These are phyloP conservation scores for Todus mexicanus DNA, from an alignment of 2,797 vertebrate species.

Conservation along the genomic window DNA sequence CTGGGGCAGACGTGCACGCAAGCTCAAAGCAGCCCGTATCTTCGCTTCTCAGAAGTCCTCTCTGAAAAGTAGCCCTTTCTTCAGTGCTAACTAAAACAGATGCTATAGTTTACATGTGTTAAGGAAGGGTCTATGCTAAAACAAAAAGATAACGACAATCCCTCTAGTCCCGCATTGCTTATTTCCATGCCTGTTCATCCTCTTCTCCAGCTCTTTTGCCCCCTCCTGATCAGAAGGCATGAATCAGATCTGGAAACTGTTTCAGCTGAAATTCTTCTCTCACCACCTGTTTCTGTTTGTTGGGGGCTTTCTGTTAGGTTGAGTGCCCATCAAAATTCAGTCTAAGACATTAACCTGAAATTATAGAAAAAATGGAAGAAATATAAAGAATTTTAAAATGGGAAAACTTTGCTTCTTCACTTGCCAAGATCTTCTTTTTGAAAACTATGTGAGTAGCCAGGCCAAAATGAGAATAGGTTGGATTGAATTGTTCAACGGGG, in stretches of 20 bases:
- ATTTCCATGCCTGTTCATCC: neutral
- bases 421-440: neutral
- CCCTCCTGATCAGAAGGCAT: neutral
- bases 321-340: neutral
- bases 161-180: neutral
- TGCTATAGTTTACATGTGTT: neutral
- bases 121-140: neutral
- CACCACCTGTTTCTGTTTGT: neutral
- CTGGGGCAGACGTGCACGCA: neutral
- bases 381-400: neutral
- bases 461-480: neutral
- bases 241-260: neutral
- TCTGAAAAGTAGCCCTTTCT: neutral
- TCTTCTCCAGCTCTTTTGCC: neutral
- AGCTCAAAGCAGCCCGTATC: neutral
- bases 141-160: neutral
- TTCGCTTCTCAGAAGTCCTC: neutral
- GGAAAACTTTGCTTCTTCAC: neutral
- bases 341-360: neutral
- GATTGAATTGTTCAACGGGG: neutral
- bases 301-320: neutral
- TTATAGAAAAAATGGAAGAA: neutral
- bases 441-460: neutral
- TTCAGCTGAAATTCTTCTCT: neutral
- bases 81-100: neutral